phyloP scores from a whole-genome alignment of 2,797 vertebrate species.

The Sciaenops ocellatus region DNA sequence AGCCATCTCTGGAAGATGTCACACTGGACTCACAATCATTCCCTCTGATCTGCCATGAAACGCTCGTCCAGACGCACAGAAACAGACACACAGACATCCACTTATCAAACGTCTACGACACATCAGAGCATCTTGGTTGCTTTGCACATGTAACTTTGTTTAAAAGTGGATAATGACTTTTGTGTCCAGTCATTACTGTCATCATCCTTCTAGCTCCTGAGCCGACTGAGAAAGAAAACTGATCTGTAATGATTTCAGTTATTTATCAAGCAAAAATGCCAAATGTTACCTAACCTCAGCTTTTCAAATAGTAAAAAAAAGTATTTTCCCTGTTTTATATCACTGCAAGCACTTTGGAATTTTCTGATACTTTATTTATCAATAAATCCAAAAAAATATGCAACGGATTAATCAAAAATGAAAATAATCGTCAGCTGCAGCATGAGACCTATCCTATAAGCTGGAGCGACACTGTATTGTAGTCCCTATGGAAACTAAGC shows the following conservation, averaged over 20 bases:
- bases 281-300: background rate
- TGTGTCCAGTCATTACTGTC: background rate
- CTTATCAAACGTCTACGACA: slow-evolving; percentile 14
- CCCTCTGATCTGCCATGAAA: slow-evolving; percentile 56
- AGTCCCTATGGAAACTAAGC: background rate
- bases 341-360: background rate
- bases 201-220: background rate
- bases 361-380: background rate
- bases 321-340: no score
- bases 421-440: background rate
- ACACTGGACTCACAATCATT: slow-evolving; percentile 41
- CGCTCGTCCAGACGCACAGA: slow-evolving; percentile 9
- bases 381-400: background rate
- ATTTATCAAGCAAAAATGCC: background rate
- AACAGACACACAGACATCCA: slow-evolving; percentile 23
- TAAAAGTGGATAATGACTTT: slow-evolving; percentile 6
- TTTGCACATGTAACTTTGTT: slow-evolving; percentile 12
- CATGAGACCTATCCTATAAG: background rate
- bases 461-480: background rate
- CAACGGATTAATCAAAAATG: background rate
- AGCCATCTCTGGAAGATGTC: slow-evolving; percentile 50
- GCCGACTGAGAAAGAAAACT: background rate
- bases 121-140: background rate
- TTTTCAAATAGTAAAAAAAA: slow-evolving; percentile 6
- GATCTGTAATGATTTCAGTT: background rate